A percentile compares a stretch with the other conserved stretches of the same genome.
phyloP scores from a whole-genome alignment of 2,113 vertebrate genomes.

The Cyanocitta stelleri region DNA sequence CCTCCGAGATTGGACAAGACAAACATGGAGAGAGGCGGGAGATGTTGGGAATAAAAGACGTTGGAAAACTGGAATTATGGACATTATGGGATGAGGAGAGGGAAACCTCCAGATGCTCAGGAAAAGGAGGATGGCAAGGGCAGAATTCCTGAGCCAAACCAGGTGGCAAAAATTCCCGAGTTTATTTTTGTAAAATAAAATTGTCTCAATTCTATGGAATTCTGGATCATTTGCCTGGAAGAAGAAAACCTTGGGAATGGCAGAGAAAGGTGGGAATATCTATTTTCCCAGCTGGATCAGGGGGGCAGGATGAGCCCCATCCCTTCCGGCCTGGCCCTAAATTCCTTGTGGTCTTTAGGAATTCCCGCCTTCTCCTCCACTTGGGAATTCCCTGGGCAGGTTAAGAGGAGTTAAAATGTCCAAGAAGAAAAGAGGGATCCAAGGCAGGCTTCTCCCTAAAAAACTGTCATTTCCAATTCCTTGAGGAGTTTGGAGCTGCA shows the following conservation, averaged over 20 bases:
- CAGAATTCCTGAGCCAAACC: neutral
- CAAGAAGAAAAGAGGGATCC: neutral
- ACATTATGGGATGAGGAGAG: neutral
- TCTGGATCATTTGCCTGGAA: neutral
- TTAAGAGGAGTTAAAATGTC: neutral
- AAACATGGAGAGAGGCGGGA: neutral
- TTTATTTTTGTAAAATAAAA: constrained; percentile 42
- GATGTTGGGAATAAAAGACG: neutral
- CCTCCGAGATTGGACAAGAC: neutral
- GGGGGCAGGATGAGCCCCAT: neutral
- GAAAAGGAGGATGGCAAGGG: neutral
- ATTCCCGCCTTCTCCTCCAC: neutral
- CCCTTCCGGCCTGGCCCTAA: neutral
- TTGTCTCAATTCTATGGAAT: neutral
- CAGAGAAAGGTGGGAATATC: neutral
- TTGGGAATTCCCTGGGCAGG: neutral
- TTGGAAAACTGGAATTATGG: neutral
- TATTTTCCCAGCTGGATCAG: neutral
- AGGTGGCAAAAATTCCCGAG: neutral
- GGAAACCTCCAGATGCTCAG: neutral
- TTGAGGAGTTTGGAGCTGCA: accelerated
- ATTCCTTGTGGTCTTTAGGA: neutral
- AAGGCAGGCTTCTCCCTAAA: neutral
- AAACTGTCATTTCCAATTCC: neutral
- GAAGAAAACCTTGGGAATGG: neutral